A percentile compares a stretch with the other conserved stretches of the same genome.
Evolutionary conservation across 2,888 invertebrate genomes (phyloP).

Genomic region (Drosophila histrio): DNA sequence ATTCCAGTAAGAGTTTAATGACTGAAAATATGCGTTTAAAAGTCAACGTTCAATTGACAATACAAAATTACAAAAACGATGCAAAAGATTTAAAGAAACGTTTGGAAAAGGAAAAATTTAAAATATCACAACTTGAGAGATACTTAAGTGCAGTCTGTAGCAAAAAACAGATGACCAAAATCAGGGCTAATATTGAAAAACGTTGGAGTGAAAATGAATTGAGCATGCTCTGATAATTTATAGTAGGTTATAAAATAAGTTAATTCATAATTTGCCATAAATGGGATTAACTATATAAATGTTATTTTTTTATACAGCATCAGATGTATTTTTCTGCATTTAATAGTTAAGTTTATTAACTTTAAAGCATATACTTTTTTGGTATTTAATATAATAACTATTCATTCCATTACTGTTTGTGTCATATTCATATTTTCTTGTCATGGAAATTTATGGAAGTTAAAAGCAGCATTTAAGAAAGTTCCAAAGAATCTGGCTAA

Average conservation of each 20-base stretch:
- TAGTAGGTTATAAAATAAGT: too few relatives aligned
- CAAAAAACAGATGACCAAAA: not conserved
- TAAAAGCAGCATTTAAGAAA: too few relatives aligned
- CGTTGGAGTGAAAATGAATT: not conserved
- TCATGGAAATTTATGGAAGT: too few relatives aligned
- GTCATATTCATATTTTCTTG: too few relatives aligned
- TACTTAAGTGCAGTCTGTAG: not conserved
- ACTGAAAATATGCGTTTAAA: slow-evolving; percentile 6
- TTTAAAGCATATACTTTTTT: too few relatives aligned
- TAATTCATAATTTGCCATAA: too few relatives aligned
- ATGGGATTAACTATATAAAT: too few relatives aligned
- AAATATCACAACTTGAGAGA: slow-evolving; percentile 1
- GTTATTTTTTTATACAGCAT: too few relatives aligned
- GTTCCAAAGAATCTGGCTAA: not conserved
- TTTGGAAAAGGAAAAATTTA: not conserved
- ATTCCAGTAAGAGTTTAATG: slow-evolving; percentile 19
- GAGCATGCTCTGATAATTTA: too few relatives aligned
- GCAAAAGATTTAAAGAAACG: not conserved
- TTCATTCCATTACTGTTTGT: not conserved
- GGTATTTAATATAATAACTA: too few relatives aligned
- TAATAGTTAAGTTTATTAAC: too few relatives aligned
- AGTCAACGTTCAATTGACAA: slow-evolving; percentile 20
- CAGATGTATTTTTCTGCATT: too few relatives aligned
- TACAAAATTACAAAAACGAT: slow-evolving; percentile 3
- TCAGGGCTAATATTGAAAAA: not conserved